Percentiles rank a stretch among this genome's conserved stretches.
Evolutionary conservation across 2,888 invertebrate species (phyloP).

Genomic region (Pedicia rivosa): DNA sequence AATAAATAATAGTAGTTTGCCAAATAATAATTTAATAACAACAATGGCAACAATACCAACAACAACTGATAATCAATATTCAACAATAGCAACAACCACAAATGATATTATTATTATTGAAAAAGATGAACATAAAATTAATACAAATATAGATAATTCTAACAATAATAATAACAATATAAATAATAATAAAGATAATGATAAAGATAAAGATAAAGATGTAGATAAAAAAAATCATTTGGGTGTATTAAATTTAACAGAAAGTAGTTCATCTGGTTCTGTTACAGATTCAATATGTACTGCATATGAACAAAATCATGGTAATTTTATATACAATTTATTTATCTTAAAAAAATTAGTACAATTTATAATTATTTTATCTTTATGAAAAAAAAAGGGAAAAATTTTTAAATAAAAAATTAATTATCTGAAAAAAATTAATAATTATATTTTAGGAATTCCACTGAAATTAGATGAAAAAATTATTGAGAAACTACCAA

Average conservation of each 20-base stretch:
- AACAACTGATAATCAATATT: not conserved
- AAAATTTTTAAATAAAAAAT: not conserved
- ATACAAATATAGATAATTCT: conserved; percentile 6
- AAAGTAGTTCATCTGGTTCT: conserved; percentile 45
- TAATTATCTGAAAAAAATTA: not conserved
- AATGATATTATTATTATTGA: not conserved
- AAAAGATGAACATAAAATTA: conserved; percentile 2
- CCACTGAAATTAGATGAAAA: too few relatives aligned
- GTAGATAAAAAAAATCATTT: conserved; percentile 6
- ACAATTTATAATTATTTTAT: not conserved
- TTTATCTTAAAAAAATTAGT: not conserved
- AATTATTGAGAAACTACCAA: too few relatives aligned
- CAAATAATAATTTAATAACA: too few relatives aligned
- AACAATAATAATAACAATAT: too few relatives aligned
- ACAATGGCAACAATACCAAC: conserved; percentile 1
- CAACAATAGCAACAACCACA: not conserved
- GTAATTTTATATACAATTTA: conserved; percentile 3
- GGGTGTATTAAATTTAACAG: conserved; percentile 32
- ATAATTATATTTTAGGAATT: too few relatives aligned
- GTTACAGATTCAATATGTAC: conserved; percentile 44
- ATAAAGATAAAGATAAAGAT: conserved; percentile 11
- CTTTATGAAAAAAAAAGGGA: too few relatives aligned
- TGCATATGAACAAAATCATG: conserved; percentile 33
- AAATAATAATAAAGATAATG: too few relatives aligned
- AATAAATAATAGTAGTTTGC: too few relatives aligned